Evolutionary conservation across 92 coral and sea anemone genomes (phyloP).

Genomic region (Parazoanthus swiftii): DNA sequence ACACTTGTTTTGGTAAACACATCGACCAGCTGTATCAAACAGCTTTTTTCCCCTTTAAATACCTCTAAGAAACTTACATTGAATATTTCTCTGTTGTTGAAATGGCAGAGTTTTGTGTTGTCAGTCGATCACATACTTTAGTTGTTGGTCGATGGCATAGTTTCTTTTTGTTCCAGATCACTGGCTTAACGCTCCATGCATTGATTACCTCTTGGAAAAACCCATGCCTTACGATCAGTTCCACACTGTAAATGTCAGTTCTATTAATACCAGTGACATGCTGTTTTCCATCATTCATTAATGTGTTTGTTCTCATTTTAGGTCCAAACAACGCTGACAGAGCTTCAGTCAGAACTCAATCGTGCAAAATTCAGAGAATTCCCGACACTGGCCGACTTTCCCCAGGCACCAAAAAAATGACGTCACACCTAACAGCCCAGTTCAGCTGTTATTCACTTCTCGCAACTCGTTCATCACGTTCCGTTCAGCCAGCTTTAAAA

Average conservation of each 20-base stretch:
- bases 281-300: neutral
- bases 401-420: slow-evolving; percentile 21
- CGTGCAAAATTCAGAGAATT: slow-evolving; percentile 25
- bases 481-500: neutral
- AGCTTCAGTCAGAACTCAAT: slow-evolving; percentile 70
- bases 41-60: neutral
- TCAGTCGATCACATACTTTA: neutral
- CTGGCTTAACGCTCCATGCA: neutral
- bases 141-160: neutral
- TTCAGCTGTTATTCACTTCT: neutral
- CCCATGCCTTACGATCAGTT: neutral
- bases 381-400: slow-evolving; percentile 21
- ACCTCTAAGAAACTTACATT: neutral
- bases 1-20: neutral
- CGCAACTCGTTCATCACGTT: neutral
- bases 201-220: neutral
- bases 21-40: neutral
- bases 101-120: neutral
- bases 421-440: neutral
- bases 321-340: slow-evolving; percentile 81
- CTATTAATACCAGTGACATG: neutral
- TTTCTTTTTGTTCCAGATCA: no score
- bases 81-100: neutral
- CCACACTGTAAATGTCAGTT: neutral
- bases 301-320: slow-evolving; percentile 38